Base-by-base conservation (phyloP, 2,113 vertebrate genomes). In the Albula goreensis region DNA sequence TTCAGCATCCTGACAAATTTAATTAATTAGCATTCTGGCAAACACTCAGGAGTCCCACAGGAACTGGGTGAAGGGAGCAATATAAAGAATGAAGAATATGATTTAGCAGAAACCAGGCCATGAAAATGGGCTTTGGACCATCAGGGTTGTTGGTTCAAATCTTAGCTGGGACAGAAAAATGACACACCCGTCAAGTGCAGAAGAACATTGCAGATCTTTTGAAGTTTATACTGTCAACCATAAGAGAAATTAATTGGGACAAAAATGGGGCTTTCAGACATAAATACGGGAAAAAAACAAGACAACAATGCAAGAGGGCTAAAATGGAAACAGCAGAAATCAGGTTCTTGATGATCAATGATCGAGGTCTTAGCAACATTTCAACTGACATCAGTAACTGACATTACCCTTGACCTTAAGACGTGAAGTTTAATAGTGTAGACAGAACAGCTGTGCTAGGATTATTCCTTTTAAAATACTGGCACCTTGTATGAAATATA, bases 21-120 rank as follows among this genome's bases (percentile, higher is more conserved):
- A 79, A 83, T 87, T 83, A 88, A 88, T 86, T 83, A 88, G 53
- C 22, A 12, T 56, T 56, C 51, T 78, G 82, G 56, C 70, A 19
- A 53, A 66, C 31, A 19, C 60, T 66, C 60, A 7, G 60, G 60
- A 22, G 60, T 66, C 60, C 60, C 60, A 19, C 60, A 22, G 60
- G 17, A 66, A 22, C 17, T 9, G 17, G 22, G 78, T 22, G 60
- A 25, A 41, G 31, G 31, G 31, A 66, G 3, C 49, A 78, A 78
- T 48, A 48, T 78, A 15, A 78, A 78, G 74, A 48, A 2, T 8
- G 74, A 2, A 48, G 25, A 3, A 4, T 78, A 5, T 48, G 77
- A 11, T 78, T 48, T n/a, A 31, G 77, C 77, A 11, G 74, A 4
- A 78, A 49, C 25, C 12, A 11, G 25, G 31, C 31, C 31, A 41